Base-by-base conservation (phyloP, 2,113 vertebrate genomes). In the Formicarius rufipectus region DNA sequence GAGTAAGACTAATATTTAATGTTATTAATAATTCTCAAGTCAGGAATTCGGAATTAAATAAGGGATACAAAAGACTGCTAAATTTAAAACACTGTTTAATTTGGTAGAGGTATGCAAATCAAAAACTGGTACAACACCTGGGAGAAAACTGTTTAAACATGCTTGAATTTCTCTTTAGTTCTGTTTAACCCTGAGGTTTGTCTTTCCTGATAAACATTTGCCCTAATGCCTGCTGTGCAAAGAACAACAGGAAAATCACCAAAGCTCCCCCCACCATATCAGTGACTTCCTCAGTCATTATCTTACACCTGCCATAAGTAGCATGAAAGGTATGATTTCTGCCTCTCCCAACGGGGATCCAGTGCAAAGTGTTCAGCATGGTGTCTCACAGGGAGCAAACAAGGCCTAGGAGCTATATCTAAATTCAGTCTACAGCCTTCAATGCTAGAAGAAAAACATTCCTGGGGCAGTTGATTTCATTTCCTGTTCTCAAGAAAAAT, bases 31-130 rank as follows among this genome's bases (percentile, higher is more conserved):
- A 95, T 96, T 90, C 78, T 95, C 77, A 74, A 96, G 77, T 97
- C 94, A 98, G 93, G 90, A 97, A 84, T 97, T 97, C 97, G 87
- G 81, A 90, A 97, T 97, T 97, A 97, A 98, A 95, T 85, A 96
- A 94, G 82, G 83, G 84, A 92, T 93, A 96, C 72, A 96, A 95
- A 97, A 87, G 74, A 92, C 15, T 94, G 56, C 74, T 89, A 87
- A 93, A 88, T 97, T 97, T 96, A 96, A 98, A 97, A 89, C 52
- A 95, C 78, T 22, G 5, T 94, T 97, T 96, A 96, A 93, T 93
- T 96, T 96, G 55, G 73, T 55, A 87, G 80, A 97, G 82, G 81
- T 94, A 96, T 96, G 86, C 67, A 97, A 97, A 97, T 97, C 83
- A 95, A 98, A 97, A 93, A 63, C 71, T 45, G 58, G 76, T 96